Percentiles rank a stretch among this genome's conserved stretches.
These are phyloP conservation scores for Taurulus bubalis DNA, from an alignment of 2,113 vertebrate genomes.

Conservation along the genomic window DNA sequence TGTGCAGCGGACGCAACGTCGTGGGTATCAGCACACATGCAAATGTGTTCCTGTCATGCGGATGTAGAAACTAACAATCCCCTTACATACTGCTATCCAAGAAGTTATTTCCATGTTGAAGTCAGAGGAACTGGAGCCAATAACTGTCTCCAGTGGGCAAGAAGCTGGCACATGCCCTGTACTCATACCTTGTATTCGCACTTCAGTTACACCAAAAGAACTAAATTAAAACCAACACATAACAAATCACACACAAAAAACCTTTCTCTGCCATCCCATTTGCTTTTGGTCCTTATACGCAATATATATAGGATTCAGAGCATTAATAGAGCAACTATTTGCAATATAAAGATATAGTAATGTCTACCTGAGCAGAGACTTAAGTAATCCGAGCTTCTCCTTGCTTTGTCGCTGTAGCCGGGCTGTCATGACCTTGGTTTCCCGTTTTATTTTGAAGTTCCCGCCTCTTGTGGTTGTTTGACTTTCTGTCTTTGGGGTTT, in stretches of 20 bases:
- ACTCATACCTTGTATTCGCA: background rate
- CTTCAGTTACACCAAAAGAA: background rate
- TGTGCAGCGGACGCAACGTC: conserved; percentile 24
- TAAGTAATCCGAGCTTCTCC: too few species aligned
- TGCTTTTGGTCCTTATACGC: background rate
- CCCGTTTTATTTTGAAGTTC: background rate
- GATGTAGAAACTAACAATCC: background rate
- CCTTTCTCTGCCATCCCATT: background rate
- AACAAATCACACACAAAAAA: background rate
- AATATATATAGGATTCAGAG: too few species aligned
- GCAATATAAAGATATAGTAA: too few species aligned
- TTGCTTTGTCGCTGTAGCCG: too few species aligned
- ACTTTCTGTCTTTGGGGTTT: too few species aligned
- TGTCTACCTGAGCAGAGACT: too few species aligned
- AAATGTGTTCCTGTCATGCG: background rate
- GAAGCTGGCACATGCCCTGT: background rate
- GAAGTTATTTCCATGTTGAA: background rate
- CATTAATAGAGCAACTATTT: too few species aligned
- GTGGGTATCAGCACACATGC: background rate
- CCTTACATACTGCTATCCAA: background rate
- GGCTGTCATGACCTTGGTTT: background rate
- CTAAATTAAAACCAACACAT: background rate
- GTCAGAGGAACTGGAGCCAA: background rate
- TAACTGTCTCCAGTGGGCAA: background rate
- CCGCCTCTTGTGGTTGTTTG: too few species aligned